Conservation (phyloP, 64 coral and sea anemone genomes). For the Trachythela sp. region DNA sequence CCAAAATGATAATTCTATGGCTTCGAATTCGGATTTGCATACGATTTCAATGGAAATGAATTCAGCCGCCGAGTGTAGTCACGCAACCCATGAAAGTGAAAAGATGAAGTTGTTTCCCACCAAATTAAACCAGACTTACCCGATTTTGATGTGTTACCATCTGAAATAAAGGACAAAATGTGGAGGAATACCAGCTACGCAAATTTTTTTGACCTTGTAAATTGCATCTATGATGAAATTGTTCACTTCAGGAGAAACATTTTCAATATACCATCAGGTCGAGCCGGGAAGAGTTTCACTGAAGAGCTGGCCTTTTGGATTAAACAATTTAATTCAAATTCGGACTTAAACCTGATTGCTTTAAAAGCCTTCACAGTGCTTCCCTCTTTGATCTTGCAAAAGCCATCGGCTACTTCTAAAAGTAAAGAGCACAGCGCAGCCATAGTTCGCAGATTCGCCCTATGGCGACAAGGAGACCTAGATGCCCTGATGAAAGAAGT, state of each 20-base stretch:
- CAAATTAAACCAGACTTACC: not conserved
- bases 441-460: not conserved
- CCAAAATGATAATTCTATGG: no score
- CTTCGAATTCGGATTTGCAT: no score
- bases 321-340: constrained; percentile 15
- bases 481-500: not conserved
- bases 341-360: not conserved
- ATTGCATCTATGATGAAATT: constrained; percentile 4
- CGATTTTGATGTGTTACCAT: not conserved
- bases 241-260: not conserved
- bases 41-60: no score
- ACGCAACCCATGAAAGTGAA: not conserved
- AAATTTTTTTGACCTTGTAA: not conserved
- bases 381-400: not conserved
- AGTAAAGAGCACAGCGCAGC: not conserved
- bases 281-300: constrained; percentile 7
- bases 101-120: not conserved
- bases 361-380: constrained; percentile 18
- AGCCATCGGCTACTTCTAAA: no score
- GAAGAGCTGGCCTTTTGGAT: not conserved
- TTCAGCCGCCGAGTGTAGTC: no score
- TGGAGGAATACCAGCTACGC: not conserved
- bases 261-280: not conserved
- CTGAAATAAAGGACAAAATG: constrained; percentile 24
- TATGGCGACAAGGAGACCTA: constrained; percentile 20